These are phyloP conservation scores for Apis dorsata DNA, from an alignment of 1,140 invertebrate genomes.

Conservation along the genomic window DNA sequence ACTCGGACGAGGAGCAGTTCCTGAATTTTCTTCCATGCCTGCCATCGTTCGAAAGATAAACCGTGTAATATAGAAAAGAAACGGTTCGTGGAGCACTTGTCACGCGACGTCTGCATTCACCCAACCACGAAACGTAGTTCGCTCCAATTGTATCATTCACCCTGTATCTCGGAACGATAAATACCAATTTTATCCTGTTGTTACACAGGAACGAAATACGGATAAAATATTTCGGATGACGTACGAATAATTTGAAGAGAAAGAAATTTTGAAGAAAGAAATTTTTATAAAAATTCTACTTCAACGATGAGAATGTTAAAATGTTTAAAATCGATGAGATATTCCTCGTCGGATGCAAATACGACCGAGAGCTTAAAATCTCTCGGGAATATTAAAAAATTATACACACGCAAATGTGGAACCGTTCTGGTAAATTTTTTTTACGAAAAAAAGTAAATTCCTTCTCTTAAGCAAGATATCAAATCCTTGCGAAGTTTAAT, in stretches of 20 bases:
- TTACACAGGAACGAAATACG: too few relatives aligned
- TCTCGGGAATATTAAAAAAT: background rate
- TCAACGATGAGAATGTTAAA: too few relatives aligned
- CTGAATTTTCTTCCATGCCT: background rate
- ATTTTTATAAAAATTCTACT: too few relatives aligned
- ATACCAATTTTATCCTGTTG: too few relatives aligned
- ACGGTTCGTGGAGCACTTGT: slow-evolving; percentile 1
- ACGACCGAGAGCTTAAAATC: background rate
- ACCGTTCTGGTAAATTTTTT: background rate
- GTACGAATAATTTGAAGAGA: too few relatives aligned
- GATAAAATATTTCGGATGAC: too few relatives aligned
- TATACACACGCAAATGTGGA: background rate
- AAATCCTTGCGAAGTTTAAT: background rate
- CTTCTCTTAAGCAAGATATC: background rate
- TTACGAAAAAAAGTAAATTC: background rate
- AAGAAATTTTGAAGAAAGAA: too few relatives aligned
- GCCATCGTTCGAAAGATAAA: background rate
- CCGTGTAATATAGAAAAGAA: background rate
- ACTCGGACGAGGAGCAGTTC: background rate
- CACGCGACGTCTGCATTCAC: slow-evolving; percentile 13
- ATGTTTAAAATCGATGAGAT: too few relatives aligned
- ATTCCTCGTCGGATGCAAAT: too few relatives aligned
- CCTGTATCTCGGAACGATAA: too few relatives aligned
- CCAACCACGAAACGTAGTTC: slow-evolving; percentile 4
- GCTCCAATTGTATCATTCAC: slow-evolving; percentile 6